Evolutionary conservation across 2,113 vertebrate genomes (phyloP), one percentile per base, ranked within the genome.

Genomic region (Panthera uncia): DNA sequence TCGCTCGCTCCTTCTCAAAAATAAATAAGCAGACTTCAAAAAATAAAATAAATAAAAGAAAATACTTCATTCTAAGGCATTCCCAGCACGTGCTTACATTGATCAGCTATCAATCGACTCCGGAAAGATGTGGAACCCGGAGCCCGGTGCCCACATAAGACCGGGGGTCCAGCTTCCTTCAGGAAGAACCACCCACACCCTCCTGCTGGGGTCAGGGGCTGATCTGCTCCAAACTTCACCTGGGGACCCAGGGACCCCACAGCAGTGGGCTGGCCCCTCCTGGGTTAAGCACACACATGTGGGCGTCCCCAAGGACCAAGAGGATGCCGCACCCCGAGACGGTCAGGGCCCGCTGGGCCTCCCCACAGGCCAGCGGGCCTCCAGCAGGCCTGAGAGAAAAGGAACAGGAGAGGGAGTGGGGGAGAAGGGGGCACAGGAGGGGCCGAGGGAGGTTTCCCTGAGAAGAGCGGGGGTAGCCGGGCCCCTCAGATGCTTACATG

Each of bases 401-500:
- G 33, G 66, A 69, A 4, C 7, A 18, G 66, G 33, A 69, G 66
- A 69, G 66, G 3, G 31, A 68, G 66, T 3, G 31, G 31, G 33
- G 15, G 31, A 68, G 66, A 50, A 12, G 50, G 50, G 14, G 52
- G 33, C 15, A 33, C 31, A 69, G 66, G 16, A n/a, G 16, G 15
- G 3, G 16, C 66, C 1, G 33, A n/a, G 14, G 33, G 13, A 33
- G 31, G 16, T 33, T 69, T 16, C 66, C 33, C 66, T 13, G 33
- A 68, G 66, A 68, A 7, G 66, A 68, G 6, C 31, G 5, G 66
- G 66, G 66, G 66, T 3, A 14, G 33, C 66, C 33, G 7, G 33
- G n/a, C 7, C 12, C 66, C 3, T 33, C 7, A 16, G 31, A n/a
- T 7, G 13, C 66, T 2, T 4, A 18, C 33, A 3, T 4, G 33